Percentiles rank a stretch among this genome's conserved stretches.
phyloP scores from a whole-genome alignment of 2,113 vertebrate species.

The Bettongia penicillata region DNA sequence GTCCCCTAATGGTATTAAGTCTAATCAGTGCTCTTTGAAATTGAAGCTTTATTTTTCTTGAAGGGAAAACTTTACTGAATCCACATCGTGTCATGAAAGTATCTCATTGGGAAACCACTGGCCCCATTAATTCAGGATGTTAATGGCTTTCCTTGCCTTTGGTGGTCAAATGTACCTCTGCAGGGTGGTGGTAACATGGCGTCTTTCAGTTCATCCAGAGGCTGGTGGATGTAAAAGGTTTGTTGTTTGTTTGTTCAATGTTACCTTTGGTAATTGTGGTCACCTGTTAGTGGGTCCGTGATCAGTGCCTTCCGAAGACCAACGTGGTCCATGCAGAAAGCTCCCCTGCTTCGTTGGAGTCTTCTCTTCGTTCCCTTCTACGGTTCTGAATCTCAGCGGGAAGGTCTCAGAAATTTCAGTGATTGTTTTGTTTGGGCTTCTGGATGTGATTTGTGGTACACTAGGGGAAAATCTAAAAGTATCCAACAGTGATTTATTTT shows the following conservation, averaged over 20 bases:
- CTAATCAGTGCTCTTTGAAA: slow-evolving; percentile 82
- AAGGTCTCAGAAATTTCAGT: slow-evolving; percentile 49
- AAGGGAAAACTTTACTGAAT: slow-evolving; percentile 81
- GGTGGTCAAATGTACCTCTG: slow-evolving; percentile 72
- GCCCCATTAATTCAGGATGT: slow-evolving; percentile 78
- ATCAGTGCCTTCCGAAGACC: slow-evolving; percentile 16
- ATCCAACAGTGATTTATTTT: slow-evolving; percentile 80
- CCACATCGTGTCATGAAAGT: slow-evolving; percentile 78
- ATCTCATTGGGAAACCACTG: slow-evolving; percentile 80
- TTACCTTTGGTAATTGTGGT: slow-evolving; percentile 53
- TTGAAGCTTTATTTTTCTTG: slow-evolving; percentile 79
- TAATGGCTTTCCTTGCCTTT: slow-evolving; percentile 73
- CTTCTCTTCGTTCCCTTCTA: slow-evolving; percentile 13
- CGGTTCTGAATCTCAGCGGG: slow-evolving; percentile 56
- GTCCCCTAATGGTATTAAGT: slow-evolving; percentile 80
- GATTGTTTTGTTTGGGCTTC: slow-evolving; percentile 77
- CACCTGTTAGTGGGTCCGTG: neutral
- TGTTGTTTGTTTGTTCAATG: slow-evolving; percentile 69
- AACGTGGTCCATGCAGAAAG: neutral
- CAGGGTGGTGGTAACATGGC: slow-evolving; percentile 39
- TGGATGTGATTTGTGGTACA: slow-evolving; percentile 78
- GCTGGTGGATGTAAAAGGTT: slow-evolving; percentile 14
- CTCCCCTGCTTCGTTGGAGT: rapidly evolving
- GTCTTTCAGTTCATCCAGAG: slow-evolving; percentile 51
- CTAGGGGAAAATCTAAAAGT: slow-evolving; percentile 75